Conservation (phyloP, 1,140 invertebrate genomes). For the Bactericera cockerelli region DNA sequence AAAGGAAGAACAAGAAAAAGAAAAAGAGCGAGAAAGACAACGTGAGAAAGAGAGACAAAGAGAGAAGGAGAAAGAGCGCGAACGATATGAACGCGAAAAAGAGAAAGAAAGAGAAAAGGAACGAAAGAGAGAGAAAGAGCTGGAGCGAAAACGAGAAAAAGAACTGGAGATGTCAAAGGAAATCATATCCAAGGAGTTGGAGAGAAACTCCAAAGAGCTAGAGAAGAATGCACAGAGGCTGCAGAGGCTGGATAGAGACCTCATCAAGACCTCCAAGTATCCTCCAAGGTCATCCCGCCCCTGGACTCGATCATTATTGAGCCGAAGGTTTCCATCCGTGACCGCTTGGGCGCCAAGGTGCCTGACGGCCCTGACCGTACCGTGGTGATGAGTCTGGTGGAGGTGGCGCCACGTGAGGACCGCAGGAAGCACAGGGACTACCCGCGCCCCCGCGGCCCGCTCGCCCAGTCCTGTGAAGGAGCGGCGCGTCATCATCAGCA, state of each 20-base stretch:
- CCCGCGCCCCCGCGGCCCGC: no score
- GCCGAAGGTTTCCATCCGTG: conserved; percentile 19
- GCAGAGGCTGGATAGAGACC: conserved; percentile 4
- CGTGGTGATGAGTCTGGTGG: not conserved
- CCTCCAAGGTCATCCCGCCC: not conserved
- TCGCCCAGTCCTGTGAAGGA: conserved; percentile 10
- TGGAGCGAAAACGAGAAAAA: no score
- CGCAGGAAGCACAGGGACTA: not conserved
- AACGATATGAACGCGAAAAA: no score
- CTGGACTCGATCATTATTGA: conserved; percentile 19
- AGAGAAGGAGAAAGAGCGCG: no score
- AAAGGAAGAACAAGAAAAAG: conserved; percentile 16
- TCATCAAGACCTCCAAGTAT: not conserved
- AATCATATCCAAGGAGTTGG: not conserved
- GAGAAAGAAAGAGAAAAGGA: no score
- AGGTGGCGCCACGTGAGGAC: not conserved
- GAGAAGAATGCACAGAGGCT: conserved; percentile 2
- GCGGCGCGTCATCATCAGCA: conserved; percentile 10
- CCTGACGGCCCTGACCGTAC: conserved; percentile 18
- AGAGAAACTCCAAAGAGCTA: not conserved
- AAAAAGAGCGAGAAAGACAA: not conserved
- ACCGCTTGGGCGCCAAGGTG: conserved; percentile 24
- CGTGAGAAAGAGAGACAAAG: no score
- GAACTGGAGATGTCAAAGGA: not conserved
- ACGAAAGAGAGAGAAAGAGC: no score